Conservation (phyloP, 2,797 vertebrate species). For the Odontamblyopus rebecca region DNA sequence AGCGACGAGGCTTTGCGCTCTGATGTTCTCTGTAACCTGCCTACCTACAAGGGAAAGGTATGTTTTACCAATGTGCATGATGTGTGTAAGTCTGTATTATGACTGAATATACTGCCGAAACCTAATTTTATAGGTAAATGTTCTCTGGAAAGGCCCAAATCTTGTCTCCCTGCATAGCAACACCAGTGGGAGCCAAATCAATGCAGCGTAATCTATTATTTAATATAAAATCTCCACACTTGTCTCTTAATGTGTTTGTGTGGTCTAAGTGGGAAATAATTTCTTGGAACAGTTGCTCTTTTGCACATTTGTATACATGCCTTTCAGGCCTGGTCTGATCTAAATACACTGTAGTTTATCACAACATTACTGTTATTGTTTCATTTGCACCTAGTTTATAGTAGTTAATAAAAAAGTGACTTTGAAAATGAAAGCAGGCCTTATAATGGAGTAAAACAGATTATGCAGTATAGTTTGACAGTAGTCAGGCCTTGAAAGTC, state of each 20-base stretch:
- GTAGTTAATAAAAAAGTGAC: no score
- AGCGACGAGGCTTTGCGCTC: slow-evolving; percentile 92
- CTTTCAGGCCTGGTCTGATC: no score
- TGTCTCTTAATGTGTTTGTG: not conserved
- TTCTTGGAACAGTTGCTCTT: not conserved
- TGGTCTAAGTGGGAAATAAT: not conserved
- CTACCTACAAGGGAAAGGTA: slow-evolving; percentile 90
- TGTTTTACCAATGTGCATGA: slow-evolving; percentile 10
- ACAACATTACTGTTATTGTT: no score
- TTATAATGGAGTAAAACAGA: no score
- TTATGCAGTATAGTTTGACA: not conserved
- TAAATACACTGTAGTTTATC: no score
- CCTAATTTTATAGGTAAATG: not conserved
- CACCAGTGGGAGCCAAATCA: not conserved
- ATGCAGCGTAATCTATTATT: not conserved
- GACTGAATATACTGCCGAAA: not conserved
- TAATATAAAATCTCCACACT: not conserved
- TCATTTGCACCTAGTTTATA: no score
- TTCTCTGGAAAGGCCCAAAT: not conserved
- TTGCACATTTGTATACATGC: not conserved
- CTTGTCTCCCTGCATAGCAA: not conserved
- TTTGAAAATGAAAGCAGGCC: no score
- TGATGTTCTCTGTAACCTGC: slow-evolving; percentile 95
- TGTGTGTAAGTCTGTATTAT: not conserved
- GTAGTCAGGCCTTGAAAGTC: not conserved